These are phyloP conservation scores for Entomyzon cyanotis DNA, from an alignment of 2,113 vertebrate species.

Conservation along the genomic window DNA sequence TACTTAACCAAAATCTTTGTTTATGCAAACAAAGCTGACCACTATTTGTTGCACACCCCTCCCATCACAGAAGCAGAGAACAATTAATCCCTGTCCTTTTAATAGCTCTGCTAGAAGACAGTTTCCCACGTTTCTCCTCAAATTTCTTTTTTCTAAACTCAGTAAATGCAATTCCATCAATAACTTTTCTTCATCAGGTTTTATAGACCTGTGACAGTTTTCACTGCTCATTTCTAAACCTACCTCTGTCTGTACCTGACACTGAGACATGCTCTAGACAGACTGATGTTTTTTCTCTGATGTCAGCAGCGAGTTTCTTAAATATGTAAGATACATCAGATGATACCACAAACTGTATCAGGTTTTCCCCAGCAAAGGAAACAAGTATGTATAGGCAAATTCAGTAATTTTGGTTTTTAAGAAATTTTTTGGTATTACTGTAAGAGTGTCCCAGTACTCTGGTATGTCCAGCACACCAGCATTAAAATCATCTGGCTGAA, in stretches of 20 bases:
- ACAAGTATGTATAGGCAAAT: neutral
- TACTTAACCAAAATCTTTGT: slow-evolving; percentile 8
- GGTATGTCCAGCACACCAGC: neutral
- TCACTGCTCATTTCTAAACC: neutral
- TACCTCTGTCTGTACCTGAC: neutral
- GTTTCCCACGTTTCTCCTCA: neutral
- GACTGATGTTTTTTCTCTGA: neutral
- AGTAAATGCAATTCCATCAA: neutral
- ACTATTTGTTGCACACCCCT: neutral
- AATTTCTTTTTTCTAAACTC: neutral
- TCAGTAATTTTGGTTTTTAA: neutral
- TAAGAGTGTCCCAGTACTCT: neutral
- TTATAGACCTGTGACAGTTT: neutral
- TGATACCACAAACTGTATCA: neutral
- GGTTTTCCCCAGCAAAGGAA: neutral
- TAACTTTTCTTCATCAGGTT: neutral
- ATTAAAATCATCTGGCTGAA: neutral
- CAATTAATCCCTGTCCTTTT: neutral
- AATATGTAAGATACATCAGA: neutral
- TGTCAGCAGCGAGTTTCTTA: neutral
- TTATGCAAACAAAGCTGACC: neutral
- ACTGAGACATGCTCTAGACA: neutral
- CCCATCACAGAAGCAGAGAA: neutral
- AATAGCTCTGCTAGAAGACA: neutral
- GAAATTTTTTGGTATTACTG: neutral